Conservation (phyloP, 2,113 vertebrate species). For the Amazona guildingii region DNA sequence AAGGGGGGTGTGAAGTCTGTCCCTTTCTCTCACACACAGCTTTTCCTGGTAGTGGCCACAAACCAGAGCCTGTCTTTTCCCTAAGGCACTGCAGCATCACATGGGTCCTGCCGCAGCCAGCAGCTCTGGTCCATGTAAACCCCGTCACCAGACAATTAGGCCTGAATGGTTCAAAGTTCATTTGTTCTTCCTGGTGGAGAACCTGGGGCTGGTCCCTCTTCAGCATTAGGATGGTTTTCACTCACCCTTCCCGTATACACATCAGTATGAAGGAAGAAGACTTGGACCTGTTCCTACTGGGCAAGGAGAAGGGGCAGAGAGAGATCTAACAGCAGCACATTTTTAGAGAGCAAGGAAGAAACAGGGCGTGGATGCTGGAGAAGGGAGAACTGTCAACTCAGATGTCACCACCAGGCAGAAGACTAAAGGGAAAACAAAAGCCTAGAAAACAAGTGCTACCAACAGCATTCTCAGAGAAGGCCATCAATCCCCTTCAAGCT, state of each 20-base stretch:
- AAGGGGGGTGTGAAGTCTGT: neutral
- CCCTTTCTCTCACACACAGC: neutral
- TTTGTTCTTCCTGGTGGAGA: neutral
- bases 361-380: neutral
- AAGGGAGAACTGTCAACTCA: neutral
- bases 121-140: neutral
- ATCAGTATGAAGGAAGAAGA: neutral
- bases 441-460: neutral
- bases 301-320: neutral
- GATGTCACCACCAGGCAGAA: neutral
- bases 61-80: neutral
- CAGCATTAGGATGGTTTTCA: neutral
- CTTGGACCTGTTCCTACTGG: neutral
- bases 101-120: neutral
- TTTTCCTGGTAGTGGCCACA: neutral
- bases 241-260: rapidly evolving
- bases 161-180: neutral
- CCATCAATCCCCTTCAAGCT: neutral
- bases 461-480: neutral
- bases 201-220: neutral
- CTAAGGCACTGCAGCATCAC: neutral
- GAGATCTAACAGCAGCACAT: neutral
- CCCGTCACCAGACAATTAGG: neutral
- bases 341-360: neutral
- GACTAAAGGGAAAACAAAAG: neutral